phyloP scores from a whole-genome alignment of 2,888 invertebrate genomes.

The Amitus sp. region DNA sequence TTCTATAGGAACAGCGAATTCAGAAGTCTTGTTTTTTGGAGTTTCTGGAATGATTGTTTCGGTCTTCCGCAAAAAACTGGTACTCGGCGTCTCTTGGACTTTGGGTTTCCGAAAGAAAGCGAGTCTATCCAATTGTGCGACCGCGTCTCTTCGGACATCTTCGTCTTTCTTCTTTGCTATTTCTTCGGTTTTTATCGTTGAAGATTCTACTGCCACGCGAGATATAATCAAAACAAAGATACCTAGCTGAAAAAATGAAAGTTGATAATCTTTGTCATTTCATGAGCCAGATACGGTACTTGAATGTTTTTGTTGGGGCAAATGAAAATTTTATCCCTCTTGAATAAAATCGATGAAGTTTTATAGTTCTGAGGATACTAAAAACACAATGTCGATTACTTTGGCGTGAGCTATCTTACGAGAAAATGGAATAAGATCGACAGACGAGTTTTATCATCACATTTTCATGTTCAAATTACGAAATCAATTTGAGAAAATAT shows the following conservation, averaged over 20 bases:
- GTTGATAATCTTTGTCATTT: too few relatives aligned
- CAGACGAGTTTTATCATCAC: too few relatives aligned
- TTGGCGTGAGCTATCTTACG: too few relatives aligned
- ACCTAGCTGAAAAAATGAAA: conserved; percentile 45
- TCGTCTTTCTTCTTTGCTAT: conserved; percentile 22
- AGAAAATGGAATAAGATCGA: too few relatives aligned
- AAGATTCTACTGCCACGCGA: conserved; percentile 39
- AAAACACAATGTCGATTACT: too few relatives aligned
- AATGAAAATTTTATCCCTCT: too few relatives aligned
- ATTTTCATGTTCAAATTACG: too few relatives aligned
- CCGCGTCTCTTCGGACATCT: conserved; percentile 46
- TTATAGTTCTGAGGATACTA: too few relatives aligned
- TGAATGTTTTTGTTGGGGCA: too few relatives aligned
- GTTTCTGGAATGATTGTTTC: conserved; percentile 22
- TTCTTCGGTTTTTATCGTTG: conserved; percentile 28
- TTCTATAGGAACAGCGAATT: conserved; percentile 35
- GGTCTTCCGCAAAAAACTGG: conserved; percentile 9
- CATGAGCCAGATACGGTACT: too few relatives aligned
- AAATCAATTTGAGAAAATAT: too few relatives aligned
- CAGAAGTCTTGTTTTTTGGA: conserved; percentile 26
- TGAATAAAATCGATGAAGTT: too few relatives aligned
- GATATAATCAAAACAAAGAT: conserved; percentile 45
- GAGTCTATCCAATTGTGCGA: conserved; percentile 55
- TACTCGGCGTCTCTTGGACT: conserved; percentile 10
- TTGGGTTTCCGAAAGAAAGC: conserved; percentile 47